These are phyloP conservation scores for Herminia tarsipennalis DNA, from an alignment of 2,888 invertebrate genomes.

Conservation along the genomic window DNA sequence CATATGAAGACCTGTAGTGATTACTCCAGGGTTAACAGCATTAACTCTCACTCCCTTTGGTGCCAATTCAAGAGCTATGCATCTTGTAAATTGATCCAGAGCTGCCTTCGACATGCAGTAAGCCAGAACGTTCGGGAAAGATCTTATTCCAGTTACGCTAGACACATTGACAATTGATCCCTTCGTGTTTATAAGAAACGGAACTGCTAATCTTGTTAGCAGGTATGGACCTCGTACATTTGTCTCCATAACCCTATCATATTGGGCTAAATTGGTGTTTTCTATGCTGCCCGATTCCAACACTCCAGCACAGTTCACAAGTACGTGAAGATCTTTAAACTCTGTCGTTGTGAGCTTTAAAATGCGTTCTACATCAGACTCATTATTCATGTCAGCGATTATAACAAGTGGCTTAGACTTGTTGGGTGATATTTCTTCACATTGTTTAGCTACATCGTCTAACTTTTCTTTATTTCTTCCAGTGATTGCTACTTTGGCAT, in stretches of 20 bases:
- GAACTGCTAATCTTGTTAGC: constrained; percentile 93
- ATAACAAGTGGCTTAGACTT: constrained; percentile 82
- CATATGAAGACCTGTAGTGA: constrained; percentile 94
- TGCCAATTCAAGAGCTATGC: constrained; percentile 93
- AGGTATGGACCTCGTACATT: constrained; percentile 93
- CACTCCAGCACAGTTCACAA: constrained; percentile 96
- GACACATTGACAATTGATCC: constrained; percentile 97
- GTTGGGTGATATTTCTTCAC: constrained; percentile 70
- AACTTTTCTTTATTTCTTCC: constrained; percentile 90
- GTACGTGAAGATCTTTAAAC: constrained; percentile 89
- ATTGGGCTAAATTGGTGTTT: constrained; percentile 92
- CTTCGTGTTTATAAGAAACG: constrained; percentile 91
- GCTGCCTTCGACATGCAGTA: constrained; percentile 97
- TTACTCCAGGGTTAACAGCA: constrained; percentile 96
- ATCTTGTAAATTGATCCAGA: constrained; percentile 96
- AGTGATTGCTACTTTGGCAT: constrained; percentile 87
- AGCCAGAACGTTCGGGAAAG: constrained; percentile 95
- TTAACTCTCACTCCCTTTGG: constrained; percentile 93
- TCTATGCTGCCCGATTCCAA: constrained; percentile 93
- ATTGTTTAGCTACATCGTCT: constrained; percentile 85
- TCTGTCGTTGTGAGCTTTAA: constrained; percentile 88
- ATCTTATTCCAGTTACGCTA: constrained; percentile 94
- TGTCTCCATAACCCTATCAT: constrained; percentile 93
- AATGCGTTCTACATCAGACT: constrained; percentile 88
- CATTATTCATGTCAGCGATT: constrained; percentile 88